Base-by-base conservation (phyloP, 2,888 invertebrate genomes). In the Venustoraphidia nigricollis region DNA sequence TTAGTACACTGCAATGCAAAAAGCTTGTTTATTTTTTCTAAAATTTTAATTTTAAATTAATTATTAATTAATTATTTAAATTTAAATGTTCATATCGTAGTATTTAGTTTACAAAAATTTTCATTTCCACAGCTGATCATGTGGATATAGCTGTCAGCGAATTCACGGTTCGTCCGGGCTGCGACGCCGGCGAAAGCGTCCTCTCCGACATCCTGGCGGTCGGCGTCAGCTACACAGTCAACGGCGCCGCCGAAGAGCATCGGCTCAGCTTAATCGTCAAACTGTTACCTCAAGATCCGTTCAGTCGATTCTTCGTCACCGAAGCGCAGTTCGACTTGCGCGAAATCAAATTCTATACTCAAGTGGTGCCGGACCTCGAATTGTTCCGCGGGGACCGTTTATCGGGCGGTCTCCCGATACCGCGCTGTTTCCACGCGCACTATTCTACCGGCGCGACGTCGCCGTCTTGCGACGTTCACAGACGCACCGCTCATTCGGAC, bases 291-390 rank as follows among this genome's bases (percentile, higher is more conserved):
- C 75, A 81, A 55, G 86, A 87, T 62, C 84, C 85, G 1, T 86
- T 85, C 64, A 83, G 82, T 52, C 70, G 86, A 47, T 79, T 81
- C 55, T 86, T 86, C 64, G 85, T 87, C 51, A 84, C 83, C 27
- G 85, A 86, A 62, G 84, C 85, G 1, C 85, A 86, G 62, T 87
- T 87, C 61, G 86, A 87, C 64, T 75, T 85, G 6, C 71, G 87
- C 51, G 87, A 87, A 67, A 86, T 87, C 57, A 76, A 83, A 54
- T 87, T 87, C 67, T 87, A 87, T 62, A 86, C 84, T 0, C 79
- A 84, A 71, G 81, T 81, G 13, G 73, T 84, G 35, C 83, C 84
- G 5, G 81, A 81, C 58, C 62, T 85, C 53, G 76, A 80, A 53
- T 71, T 72, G 17, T 82, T 84, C 57, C 73, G 72, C 57, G 64